Evolutionary conservation across 2,113 vertebrate genomes (phyloP).

Genomic region (Bagarius yarrelli): DNA sequence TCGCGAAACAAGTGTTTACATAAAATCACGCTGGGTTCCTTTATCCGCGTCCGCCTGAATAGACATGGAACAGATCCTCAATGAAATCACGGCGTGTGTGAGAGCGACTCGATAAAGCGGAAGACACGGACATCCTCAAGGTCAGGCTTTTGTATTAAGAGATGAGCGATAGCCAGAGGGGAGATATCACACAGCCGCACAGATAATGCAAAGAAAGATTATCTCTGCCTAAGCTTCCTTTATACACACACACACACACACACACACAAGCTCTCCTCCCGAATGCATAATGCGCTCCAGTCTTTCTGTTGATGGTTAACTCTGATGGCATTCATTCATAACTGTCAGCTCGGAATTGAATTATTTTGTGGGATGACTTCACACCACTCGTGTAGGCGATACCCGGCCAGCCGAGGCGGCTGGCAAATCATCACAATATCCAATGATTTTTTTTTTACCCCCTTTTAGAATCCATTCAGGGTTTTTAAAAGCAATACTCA

Average conservation of each 20-base stretch:
- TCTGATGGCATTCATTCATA: slow-evolving; percentile 46
- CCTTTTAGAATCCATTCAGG: slow-evolving; percentile 21
- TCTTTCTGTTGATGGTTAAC: slow-evolving; percentile 31
- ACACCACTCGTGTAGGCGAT: slow-evolving; percentile 28
- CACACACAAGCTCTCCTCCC: neutral
- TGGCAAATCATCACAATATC: slow-evolving; percentile 40
- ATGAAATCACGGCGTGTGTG: slow-evolving; percentile 1
- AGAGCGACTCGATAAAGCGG: slow-evolving; percentile 6
- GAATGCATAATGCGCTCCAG: slow-evolving; percentile 28
- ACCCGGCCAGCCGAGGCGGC: neutral
- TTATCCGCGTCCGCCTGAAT: neutral
- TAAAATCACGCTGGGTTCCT: neutral
- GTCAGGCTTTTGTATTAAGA: slow-evolving; percentile 52
- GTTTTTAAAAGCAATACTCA: slow-evolving; percentile 33
- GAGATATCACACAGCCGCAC: slow-evolving; percentile 49
- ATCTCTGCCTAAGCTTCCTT: slow-evolving; percentile 28
- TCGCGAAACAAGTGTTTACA: neutral
- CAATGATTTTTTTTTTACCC: neutral
- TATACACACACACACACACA: neutral
- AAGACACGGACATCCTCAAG: slow-evolving; percentile 52
- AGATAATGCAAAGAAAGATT: slow-evolving; percentile 62
- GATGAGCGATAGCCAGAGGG: slow-evolving; percentile 48
- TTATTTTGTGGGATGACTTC: slow-evolving; percentile 43
- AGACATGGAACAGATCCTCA: neutral
- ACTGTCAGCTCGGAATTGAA: slow-evolving; percentile 47